Evolutionary conservation across 2,888 invertebrate genomes (phyloP), one percentile per base, ranked within the genome.

Genomic region (Pediacus dermestoides): DNA sequence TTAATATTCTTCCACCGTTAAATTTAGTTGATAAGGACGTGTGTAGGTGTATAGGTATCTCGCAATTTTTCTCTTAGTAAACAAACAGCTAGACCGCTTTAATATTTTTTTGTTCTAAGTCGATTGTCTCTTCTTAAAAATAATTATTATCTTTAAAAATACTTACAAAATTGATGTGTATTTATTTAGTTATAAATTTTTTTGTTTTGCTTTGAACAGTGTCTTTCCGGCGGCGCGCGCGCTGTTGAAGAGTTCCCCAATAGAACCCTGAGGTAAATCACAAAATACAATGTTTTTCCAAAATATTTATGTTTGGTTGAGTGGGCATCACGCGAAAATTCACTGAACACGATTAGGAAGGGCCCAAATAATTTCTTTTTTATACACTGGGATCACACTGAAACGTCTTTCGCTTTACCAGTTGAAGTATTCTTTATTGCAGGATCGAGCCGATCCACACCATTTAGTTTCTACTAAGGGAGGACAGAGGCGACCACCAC

Each of bases 381-480:
- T 18, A 18, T 18, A 18, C 21, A 18, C 21, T 7, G 21, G 21
- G 21, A 9, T 11, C 28, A 28, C 28, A 7, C 12, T 28, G 28
- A 14, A 23, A 28, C 10, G 6, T 26, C 7, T 11, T 28, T 28
- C 28, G 10, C 14, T 34, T 48, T 56, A 77, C 80, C 80, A 81
- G 66, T 77, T 76, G 70, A 81, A 81, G 68, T 79, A 80, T 55
- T 70, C 72, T 61, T 74, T 71, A 61, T 76, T 75, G 66, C 84
- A 84, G 42, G 80, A 78, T 50, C 77, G 74, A 46, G 80, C 79
- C 48, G 85, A 83, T 40, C 90, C 89, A 66, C 92, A 92, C 90
- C 91, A 91, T 62, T 88, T 82, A 10, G 88, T 87, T 63, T 90
- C 86, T 48, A 83, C 78, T 37, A 91, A 76, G 7, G 88, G 84